Evolutionary conservation across 2,113 vertebrate species (phyloP), one percentile per base, ranked within the genome.

Genomic region (Brachirus orientalis): DNA sequence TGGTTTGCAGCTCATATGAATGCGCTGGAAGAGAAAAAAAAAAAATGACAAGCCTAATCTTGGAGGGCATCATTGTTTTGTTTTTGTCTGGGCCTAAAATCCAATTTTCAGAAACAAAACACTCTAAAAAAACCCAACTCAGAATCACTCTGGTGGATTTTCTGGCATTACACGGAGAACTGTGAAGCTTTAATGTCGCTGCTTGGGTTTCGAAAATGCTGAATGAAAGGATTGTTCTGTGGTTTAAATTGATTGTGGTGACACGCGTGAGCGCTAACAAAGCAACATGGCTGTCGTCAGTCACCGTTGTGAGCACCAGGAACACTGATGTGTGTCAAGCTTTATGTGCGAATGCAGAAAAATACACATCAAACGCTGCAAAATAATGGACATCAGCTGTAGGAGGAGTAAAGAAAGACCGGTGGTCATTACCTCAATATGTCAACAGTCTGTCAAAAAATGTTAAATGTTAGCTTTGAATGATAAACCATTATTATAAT

Each of bases 1-100:
- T 87, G 78, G 59, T 56, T 85, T 28, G 72, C 58, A 57, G 63
- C 79, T 79, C 72, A 56, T 60, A 71, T 68, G 58, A 83, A 76
- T 72, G 65, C 12, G 10, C 13, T 5, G 19, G 61, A 6, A 17
- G 47, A 16, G 2, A 22, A 64, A 70, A 72, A 78, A 72, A 40
- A 40, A 40, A 40, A 40, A 40, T 61, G 70, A 81, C 79, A 82
- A 75, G 80, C 53, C 63, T 67, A 61, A 82, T 79, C 50, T 69
- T 72, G 48, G 73, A 61, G 55, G 58, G 60, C 51, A 61, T 69
- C 43, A 69, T 63, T 63, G 28, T 28, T 28, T 78, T 57, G 10
- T 67, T 62, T 71, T 77, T 77, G 55, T 50, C 57, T 63, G 45
- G 7, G 44, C 65, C 52, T 43, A 72, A 72, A 85, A 28, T 63